Evolutionary conservation across 2,113 vertebrate species (phyloP).

Genomic region (Elephantulus edwardii): DNA sequence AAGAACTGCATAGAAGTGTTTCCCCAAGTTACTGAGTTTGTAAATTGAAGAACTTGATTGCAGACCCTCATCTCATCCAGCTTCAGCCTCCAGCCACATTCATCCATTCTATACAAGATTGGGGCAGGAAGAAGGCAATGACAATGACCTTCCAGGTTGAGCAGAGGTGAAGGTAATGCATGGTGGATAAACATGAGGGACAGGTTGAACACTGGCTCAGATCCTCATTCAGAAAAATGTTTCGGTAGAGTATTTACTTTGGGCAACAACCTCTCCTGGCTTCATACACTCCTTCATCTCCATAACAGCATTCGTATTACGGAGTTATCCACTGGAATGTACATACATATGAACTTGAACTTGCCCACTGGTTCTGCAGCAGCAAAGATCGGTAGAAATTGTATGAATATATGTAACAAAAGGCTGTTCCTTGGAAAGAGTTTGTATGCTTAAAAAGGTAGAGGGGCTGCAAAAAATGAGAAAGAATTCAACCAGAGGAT

Average conservation of each 20-base stretch:
- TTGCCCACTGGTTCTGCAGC: neutral
- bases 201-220: neutral
- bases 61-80: neutral
- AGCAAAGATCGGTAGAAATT: neutral
- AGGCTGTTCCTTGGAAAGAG: too few relatives aligned
- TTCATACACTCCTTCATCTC: neutral
- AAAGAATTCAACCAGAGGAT: too few relatives aligned
- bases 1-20: neutral
- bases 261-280: neutral
- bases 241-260: fast-evolving
- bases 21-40: neutral
- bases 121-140: neutral
- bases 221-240: neutral
- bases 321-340: neutral
- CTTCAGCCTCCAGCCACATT: neutral
- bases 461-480: too few relatives aligned
- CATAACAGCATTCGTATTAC: neutral
- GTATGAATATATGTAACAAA: neutral
- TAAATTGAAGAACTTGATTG: neutral
- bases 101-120: neutral
- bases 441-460: too few relatives aligned
- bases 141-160: neutral
- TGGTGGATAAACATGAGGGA: fast-evolving
- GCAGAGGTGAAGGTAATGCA: neutral
- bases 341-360: neutral